Evolutionary conservation across 2,888 invertebrate genomes (phyloP).

Genomic region (Drosophila greeni): DNA sequence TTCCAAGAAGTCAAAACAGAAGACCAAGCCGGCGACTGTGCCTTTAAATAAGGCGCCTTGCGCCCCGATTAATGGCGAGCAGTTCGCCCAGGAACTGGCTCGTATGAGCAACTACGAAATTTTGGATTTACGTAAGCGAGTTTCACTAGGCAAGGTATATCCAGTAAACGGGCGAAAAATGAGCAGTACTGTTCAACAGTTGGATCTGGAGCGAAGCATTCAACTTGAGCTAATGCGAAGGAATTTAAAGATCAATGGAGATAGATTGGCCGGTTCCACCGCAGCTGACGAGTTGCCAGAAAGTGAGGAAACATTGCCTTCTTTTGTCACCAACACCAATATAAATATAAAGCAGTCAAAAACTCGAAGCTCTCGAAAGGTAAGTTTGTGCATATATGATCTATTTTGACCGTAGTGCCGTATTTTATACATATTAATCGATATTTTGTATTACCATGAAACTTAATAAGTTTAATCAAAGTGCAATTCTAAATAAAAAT

Average conservation of each 20-base stretch:
- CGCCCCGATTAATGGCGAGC: slow-evolving; percentile 71
- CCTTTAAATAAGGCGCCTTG: slow-evolving; percentile 64
- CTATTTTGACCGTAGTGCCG: not conserved
- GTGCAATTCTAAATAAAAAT: not conserved
- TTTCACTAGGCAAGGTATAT: slow-evolving; percentile 55
- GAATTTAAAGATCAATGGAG: slow-evolving; percentile 27
- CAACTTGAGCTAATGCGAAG: slow-evolving; percentile 56
- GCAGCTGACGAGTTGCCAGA: not conserved
- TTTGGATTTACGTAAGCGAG: slow-evolving; percentile 71
- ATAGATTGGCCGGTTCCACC: not conserved
- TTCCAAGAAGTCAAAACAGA: not conserved
- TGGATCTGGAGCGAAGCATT: slow-evolving; percentile 56
- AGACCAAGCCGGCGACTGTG: slow-evolving; percentile 1
- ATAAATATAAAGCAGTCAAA: not conserved
- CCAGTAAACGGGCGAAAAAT: slow-evolving; percentile 46
- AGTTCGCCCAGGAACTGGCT: slow-evolving; percentile 67
- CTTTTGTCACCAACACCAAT: not conserved
- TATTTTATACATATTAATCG: not conserved
- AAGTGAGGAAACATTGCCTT: not conserved
- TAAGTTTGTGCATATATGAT: not conserved
- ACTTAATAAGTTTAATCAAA: not conserved
- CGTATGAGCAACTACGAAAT: slow-evolving; percentile 74
- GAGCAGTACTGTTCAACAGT: slow-evolving; percentile 38
- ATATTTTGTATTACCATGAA: not conserved
- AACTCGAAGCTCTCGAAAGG: not conserved